A percentile compares a stretch with the other conserved stretches of the same genome.
phyloP scores from a whole-genome alignment of 2,113 vertebrate genomes.

The Budorcas taxicolor region DNA sequence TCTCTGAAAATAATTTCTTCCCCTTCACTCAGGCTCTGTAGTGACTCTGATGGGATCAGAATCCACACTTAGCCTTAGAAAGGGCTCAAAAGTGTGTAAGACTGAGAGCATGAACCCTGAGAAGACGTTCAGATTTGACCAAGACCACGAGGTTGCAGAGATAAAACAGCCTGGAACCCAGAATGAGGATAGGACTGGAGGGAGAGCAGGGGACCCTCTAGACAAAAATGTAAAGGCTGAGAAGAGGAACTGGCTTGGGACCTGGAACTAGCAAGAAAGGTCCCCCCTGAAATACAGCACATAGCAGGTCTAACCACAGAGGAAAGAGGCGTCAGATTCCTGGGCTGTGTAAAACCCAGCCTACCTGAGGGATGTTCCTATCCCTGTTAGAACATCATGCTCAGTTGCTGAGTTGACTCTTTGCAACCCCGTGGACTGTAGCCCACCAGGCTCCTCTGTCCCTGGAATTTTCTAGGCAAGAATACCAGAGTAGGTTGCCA shows the following conservation, averaged over 20 bases:
- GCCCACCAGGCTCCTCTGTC: not conserved
- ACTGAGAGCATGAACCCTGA: not conserved
- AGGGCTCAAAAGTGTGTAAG: not conserved
- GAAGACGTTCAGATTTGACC: not conserved
- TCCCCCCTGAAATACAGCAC: not conserved
- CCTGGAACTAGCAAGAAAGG: not conserved
- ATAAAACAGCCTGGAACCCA: not conserved
- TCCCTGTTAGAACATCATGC: not conserved
- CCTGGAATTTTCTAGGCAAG: not conserved
- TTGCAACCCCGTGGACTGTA: not conserved
- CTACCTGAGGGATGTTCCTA: not conserved
- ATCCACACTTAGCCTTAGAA: not conserved
- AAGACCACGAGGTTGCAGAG: not conserved
- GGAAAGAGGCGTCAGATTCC: not conserved
- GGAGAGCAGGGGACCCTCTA: not conserved
- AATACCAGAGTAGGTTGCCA: not conserved
- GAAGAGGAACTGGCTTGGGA: not conserved
- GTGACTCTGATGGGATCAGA: not conserved
- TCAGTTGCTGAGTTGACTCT: not conserved
- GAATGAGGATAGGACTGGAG: not conserved
- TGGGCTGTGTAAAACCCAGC: not conserved
- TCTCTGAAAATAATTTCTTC: not conserved
- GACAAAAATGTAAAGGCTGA: not conserved
- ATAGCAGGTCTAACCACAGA: not conserved
- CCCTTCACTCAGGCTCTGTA: not conserved